phyloP scores from a whole-genome alignment of 2,113 vertebrate species.

The Clarias batrachus region DNA sequence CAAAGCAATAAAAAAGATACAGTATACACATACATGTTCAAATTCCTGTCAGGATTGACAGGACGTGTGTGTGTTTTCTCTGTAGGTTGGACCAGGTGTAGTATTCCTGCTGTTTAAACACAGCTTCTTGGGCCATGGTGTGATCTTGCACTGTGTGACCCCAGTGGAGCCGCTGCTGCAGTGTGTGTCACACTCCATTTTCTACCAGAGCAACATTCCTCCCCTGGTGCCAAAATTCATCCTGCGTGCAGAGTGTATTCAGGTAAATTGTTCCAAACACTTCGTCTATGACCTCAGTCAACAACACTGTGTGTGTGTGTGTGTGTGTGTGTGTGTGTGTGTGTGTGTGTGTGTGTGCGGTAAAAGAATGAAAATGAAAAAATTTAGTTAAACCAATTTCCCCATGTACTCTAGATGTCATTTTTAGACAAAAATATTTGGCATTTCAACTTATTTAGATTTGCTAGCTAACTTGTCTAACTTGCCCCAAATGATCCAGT shows the following conservation, averaged over 20 bases:
- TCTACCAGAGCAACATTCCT: slow-evolving; percentile 72
- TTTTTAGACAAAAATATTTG: not conserved
- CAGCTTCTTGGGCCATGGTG: slow-evolving; percentile 72
- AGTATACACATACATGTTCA: too few relatives aligned
- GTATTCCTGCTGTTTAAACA: slow-evolving; percentile 77
- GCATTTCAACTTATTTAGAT: not conserved
- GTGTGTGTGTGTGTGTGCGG: not conserved
- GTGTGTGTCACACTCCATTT: slow-evolving; percentile 78
- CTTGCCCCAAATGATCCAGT: too few relatives aligned
- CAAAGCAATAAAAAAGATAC: not conserved
- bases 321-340: not conserved
- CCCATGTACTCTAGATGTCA: not conserved
- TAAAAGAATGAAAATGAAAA: not conserved
- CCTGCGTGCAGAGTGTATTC: slow-evolving; percentile 74
- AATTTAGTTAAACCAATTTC: not conserved
- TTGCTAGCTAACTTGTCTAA: not conserved
- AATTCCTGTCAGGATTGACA: not conserved
- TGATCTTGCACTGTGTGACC: slow-evolving; percentile 79
- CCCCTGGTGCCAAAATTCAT: slow-evolving; percentile 78
- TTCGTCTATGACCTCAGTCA: not conserved
- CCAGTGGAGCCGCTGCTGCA: slow-evolving; percentile 82
- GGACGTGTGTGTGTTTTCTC: slow-evolving; percentile 37
- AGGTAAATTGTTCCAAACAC: slow-evolving; percentile 64
- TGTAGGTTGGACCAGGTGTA: slow-evolving; percentile 78
- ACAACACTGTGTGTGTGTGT: not conserved